Base-by-base conservation (phyloP, 1,140 invertebrate genomes). In the Palaemon carinicauda region DNA sequence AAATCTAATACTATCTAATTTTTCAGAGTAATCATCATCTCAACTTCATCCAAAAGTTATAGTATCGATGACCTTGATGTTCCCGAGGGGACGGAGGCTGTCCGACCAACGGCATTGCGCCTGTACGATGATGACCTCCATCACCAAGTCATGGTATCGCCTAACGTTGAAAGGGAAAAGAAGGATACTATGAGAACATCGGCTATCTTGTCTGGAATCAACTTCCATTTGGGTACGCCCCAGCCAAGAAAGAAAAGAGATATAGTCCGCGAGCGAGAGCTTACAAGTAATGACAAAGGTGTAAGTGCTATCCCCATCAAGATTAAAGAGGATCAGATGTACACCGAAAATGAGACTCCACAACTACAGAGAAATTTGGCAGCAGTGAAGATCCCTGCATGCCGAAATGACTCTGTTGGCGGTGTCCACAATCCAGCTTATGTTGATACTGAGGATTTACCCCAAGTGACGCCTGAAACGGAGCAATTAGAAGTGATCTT, bases 21-120 rank as follows among this genome's bases (percentile, higher is more conserved):
- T 53, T 17, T 12, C 69, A 89, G 88, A 51, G 87, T 89, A 56
- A 89, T 89, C 88, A 89, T 89, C 56, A 51, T 50, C 41, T 87
- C 52, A 41, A 87, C 80, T 14, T 87, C 82, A 12, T 24, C 84
- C 2, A 82, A 73, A 56, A 89, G 88, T 53, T 89, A 89, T 60
- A 80, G 31, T 74, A 69, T 89, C 24, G 84, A 89, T 3, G 83
- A 87, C 80, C 51, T 87, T 29, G n/a, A 78, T 1, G 31, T 17
- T 15, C 21, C 31, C 19, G 74, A 87, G n/a, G 56, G 79, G n/a
- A 52, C 69, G 24, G 54, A 29, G 53, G 21, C 71, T 3, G 85
- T 87, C 41, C 41, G 75, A 29, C 73, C 88, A 7, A 87, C 53
- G 9, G 73, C 84, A 1, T 52, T 89, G 19, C 78, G 81, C n/a